A percentile compares a stretch with the other conserved stretches of the same genome.
Evolutionary conservation across 1,140 invertebrate species (phyloP).

Genomic region (Ditylenchus dipsaci): DNA sequence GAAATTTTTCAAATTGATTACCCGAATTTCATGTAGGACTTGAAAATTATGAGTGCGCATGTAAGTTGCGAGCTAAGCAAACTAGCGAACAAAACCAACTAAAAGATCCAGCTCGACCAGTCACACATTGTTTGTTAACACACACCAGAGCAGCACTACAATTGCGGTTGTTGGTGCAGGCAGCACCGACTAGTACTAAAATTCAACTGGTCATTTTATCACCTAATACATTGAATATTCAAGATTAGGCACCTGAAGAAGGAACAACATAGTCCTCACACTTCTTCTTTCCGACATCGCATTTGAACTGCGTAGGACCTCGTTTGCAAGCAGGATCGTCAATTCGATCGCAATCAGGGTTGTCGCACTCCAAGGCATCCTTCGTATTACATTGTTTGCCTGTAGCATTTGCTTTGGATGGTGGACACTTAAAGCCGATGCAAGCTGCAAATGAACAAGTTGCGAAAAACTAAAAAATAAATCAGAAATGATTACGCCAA

Average conservation of each 20-base stretch:
- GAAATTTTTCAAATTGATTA: no score
- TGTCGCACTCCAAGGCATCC: neutral
- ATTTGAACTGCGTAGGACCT: neutral
- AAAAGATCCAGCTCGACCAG: neutral
- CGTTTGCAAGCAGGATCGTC: neutral
- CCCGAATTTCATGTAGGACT: no score
- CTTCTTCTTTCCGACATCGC: neutral
- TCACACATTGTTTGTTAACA: neutral
- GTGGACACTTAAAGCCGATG: neutral
- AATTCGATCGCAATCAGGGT: neutral
- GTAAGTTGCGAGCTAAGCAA: no score
- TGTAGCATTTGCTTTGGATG: neutral
- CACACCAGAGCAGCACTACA: neutral
- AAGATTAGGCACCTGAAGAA: no score
- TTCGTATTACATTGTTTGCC: neutral
- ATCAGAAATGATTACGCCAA: no score
- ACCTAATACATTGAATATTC: no score
- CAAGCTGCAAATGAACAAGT: neutral
- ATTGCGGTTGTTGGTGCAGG: neutral
- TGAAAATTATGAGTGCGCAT: no score
- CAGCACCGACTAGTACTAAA: neutral
- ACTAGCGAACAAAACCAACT: neutral
- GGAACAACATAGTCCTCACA: neutral
- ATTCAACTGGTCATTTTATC: neutral
- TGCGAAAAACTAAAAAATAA: no score